A percentile compares a stretch with the other conserved stretches of the same genome.
These are phyloP conservation scores for Panopea generosa DNA, from an alignment of 2,888 invertebrate species.

Conservation along the genomic window DNA sequence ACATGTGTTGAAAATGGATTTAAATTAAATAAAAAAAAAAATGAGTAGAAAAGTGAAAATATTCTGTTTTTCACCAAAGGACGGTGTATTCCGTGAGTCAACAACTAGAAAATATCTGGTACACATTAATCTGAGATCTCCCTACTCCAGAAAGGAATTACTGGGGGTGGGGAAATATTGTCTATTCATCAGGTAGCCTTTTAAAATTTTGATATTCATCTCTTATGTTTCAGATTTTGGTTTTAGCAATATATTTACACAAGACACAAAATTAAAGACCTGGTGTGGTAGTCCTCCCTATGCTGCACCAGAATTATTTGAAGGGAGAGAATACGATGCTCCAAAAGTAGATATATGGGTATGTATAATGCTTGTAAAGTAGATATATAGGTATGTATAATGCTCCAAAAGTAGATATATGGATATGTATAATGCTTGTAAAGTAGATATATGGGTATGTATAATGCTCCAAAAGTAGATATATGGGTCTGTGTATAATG, in stretches of 20 bases:
- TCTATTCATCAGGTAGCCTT: too few species aligned
- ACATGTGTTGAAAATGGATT: too few species aligned
- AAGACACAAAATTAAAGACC: slow-evolving; percentile 94
- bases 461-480: slow-evolving; percentile 98
- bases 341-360: slow-evolving; percentile 99
- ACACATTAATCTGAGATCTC: too few species aligned
- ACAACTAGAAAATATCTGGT: too few species aligned
- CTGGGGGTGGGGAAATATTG: too few species aligned
- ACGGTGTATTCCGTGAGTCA: too few species aligned
- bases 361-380: slow-evolving; percentile 33
- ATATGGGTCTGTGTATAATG: slow-evolving; percentile 94
- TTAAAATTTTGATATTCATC: too few species aligned
- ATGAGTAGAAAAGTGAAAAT: too few species aligned
- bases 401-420: slow-evolving; percentile 98
- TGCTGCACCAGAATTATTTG: slow-evolving; percentile 96
- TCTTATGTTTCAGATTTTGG: slow-evolving; percentile 91
- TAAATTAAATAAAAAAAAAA: too few species aligned
- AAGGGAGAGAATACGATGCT: slow-evolving; percentile 97
- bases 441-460: slow-evolving; percentile 82
- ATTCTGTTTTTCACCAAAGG: too few species aligned
- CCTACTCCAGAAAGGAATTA: too few species aligned
- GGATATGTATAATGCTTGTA: slow-evolving; percentile 89
- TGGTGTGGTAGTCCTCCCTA: slow-evolving; percentile 98
- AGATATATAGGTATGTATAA: slow-evolving; percentile 88
- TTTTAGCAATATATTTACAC: slow-evolving; percentile 97